Percentiles rank a stretch among this genome's conserved stretches.
These are phyloP conservation scores for Hepsetus odoe DNA, from an alignment of 2,113 vertebrate genomes.

Conservation along the genomic window DNA sequence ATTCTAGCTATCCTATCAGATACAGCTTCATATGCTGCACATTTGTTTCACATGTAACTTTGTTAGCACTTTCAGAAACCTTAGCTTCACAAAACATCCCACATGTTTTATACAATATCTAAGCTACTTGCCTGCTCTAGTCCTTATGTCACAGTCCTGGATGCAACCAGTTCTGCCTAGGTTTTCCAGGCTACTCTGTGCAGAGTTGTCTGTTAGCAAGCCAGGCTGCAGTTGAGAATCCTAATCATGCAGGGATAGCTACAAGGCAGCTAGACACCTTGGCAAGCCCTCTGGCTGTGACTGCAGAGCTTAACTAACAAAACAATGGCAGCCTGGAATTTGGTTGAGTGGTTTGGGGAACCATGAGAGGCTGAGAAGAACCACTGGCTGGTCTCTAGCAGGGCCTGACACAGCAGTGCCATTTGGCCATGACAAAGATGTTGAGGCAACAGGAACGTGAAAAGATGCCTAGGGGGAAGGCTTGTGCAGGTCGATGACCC, in stretches of 20 bases:
- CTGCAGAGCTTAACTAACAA: constrained; percentile 20
- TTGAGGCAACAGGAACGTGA: neutral
- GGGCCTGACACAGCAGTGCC: neutral
- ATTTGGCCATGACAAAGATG: neutral
- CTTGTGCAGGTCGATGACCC: constrained; percentile 33
- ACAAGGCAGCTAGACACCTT: constrained; percentile 31
- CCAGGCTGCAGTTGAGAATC: constrained; percentile 19
- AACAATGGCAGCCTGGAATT: constrained; percentile 10
- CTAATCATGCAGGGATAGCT: constrained; percentile 18
- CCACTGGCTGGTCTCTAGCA: neutral
- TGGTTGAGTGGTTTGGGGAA: constrained; percentile 9
- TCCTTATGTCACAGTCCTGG: neutral
- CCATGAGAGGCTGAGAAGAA: neutral
- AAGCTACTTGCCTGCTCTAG: neutral
- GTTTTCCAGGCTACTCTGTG: neutral
- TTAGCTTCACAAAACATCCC: neutral
- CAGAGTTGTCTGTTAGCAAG: neutral
- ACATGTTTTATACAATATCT: neutral
- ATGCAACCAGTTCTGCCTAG: neutral
- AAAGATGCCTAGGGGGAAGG: neutral
- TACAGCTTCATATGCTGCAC: neutral
- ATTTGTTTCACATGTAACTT: neutral
- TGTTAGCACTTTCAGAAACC: neutral
- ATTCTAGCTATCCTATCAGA: constrained; percentile 15
- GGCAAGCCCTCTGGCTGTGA: constrained; percentile 29